phyloP scores from a whole-genome alignment of 2,113 vertebrate genomes.

The Psilopogon haemacephalus region DNA sequence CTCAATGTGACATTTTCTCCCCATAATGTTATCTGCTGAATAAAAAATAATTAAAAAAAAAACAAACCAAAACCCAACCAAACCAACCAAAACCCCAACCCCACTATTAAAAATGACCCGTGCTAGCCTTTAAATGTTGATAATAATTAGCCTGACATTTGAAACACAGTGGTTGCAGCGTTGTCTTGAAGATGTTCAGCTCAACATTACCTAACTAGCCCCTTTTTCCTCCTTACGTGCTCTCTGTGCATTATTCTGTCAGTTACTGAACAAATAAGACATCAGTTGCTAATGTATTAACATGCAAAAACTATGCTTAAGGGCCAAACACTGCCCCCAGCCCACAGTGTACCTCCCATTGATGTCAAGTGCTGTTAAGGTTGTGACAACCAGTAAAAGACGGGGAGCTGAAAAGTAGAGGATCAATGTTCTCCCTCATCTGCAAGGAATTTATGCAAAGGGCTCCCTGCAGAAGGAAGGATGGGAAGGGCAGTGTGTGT shows the following conservation, averaged over 20 bases:
- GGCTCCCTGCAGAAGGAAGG: background rate
- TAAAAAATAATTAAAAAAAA: no score
- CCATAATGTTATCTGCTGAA: constrained; percentile 79
- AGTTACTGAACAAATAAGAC: constrained; percentile 81
- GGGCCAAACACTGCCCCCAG: constrained; percentile 69
- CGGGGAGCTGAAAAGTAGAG: constrained; percentile 47
- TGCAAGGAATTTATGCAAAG: constrained; percentile 54
- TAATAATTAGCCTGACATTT: constrained; percentile 94
- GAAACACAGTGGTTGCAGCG: constrained; percentile 80
- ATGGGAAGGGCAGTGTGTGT: background rate
- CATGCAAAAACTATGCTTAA: constrained; percentile 71
- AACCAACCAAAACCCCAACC: constrained; percentile 15
- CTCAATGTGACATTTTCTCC: constrained; percentile 76
- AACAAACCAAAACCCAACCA: no score
- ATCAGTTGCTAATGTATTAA: constrained; percentile 81
- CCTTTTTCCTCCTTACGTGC: constrained; percentile 80
- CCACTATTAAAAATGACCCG: constrained; percentile 78
- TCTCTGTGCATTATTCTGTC: constrained; percentile 85
- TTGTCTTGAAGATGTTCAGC: constrained; percentile 87
- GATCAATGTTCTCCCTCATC: constrained; percentile 59
- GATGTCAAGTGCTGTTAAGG: constrained; percentile 70
- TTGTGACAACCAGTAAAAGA: constrained; percentile 63
- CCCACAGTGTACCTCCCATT: constrained; percentile 67
- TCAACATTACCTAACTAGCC: constrained; percentile 84
- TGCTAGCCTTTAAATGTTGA: constrained; percentile 81